These are phyloP conservation scores for Priocnemis perturbator DNA, from an alignment of 2,888 invertebrate genomes.

Conservation along the genomic window DNA sequence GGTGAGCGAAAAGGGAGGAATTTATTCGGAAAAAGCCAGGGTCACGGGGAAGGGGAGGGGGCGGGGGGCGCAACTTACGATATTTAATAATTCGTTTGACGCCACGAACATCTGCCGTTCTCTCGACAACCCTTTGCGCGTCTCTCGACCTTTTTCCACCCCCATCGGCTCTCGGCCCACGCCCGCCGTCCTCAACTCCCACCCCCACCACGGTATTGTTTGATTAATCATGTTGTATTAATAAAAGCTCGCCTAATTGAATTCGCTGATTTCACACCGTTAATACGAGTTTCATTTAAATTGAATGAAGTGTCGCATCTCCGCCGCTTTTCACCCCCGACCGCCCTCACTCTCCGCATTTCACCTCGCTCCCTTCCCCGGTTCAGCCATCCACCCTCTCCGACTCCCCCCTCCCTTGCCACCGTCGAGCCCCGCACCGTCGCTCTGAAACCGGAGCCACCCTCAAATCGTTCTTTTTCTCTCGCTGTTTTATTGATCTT, in stretches of 20 bases:
- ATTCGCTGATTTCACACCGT: constrained; percentile 69
- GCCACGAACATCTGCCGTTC: constrained; percentile 72
- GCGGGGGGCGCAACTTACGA: constrained; percentile 59
- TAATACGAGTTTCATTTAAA: constrained; percentile 72
- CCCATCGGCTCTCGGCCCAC: constrained; percentile 3
- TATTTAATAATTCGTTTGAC: constrained; percentile 71
- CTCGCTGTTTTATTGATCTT: constrained; percentile 72
- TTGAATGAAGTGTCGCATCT: constrained; percentile 64
- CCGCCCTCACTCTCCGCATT: constrained; percentile 37
- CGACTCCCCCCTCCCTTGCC: constrained; percentile 25
- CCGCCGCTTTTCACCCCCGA: constrained; percentile 28
- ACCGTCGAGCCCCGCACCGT: constrained; percentile 47
- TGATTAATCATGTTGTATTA: constrained; percentile 74
- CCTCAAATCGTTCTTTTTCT: constrained; percentile 64
- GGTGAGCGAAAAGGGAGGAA: constrained; percentile 24
- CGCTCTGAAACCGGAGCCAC: constrained; percentile 61
- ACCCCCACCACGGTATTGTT: constrained; percentile 55
- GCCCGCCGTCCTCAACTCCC: constrained; percentile 18
- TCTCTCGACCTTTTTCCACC: constrained; percentile 53
- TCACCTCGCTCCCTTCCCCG: constrained; percentile 26
- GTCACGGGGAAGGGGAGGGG: constrained; percentile 26
- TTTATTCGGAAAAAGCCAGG: constrained; percentile 38
- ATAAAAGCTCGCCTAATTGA: constrained; percentile 70
- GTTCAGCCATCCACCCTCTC: constrained; percentile 31
- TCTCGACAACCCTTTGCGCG: constrained; percentile 60